Conservation (phyloP, 2,797 vertebrate genomes). For the Novumbra hubbsi region DNA sequence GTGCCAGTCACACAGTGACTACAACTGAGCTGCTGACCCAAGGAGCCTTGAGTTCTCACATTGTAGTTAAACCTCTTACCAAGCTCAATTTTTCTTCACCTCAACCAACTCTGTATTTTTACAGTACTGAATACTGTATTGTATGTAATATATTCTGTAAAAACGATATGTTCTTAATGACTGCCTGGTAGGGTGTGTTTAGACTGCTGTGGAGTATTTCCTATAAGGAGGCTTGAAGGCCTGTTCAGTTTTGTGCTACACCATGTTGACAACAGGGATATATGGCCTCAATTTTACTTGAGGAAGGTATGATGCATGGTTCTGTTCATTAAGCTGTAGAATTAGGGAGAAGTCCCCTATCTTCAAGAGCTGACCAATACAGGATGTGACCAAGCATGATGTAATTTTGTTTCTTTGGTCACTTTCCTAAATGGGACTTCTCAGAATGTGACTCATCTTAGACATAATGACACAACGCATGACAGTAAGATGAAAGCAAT, state of each 20-base stretch:
- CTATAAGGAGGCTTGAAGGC: not conserved
- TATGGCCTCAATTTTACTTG: not conserved
- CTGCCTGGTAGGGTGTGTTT: not conserved
- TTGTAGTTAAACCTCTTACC: constrained; percentile 79
- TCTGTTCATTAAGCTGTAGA: not conserved
- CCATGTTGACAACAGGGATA: not conserved
- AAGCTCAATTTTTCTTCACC: constrained; percentile 58
- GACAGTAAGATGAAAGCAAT: not conserved
- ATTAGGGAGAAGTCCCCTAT: not conserved
- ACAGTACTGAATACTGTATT: constrained; percentile 3
- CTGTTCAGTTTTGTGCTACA: not conserved
- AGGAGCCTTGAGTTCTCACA: constrained; percentile 69
- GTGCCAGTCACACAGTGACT: constrained; percentile 81
- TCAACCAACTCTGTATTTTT: constrained; percentile 47
- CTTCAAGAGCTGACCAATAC: not conserved
- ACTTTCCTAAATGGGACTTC: not conserved
- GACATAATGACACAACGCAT: not conserved
- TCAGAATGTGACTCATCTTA: constrained; percentile 2
- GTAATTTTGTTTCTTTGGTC: not conserved
- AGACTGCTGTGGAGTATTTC: not conserved
- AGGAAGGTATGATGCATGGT: not conserved
- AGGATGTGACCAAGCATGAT: not conserved
- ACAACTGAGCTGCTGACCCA: constrained; percentile 76
- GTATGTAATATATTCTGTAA: not conserved
- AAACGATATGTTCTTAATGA: not conserved